Conservation (phyloP, 2,797 vertebrate species). For the Melanotaenia nigrans region DNA sequence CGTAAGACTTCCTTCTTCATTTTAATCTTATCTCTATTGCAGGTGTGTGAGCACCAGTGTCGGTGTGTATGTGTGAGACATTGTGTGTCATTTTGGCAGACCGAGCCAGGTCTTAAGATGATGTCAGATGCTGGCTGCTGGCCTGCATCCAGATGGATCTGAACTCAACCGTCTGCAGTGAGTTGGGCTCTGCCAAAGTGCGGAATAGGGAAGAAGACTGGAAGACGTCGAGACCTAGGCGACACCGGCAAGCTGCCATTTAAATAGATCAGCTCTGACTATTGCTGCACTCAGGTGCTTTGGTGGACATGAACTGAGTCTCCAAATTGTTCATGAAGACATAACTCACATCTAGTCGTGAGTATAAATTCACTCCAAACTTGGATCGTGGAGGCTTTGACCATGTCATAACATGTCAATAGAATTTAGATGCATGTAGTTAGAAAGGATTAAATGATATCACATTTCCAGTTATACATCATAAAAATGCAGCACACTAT, state of each 20-base stretch:
- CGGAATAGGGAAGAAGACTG: constrained; percentile 21
- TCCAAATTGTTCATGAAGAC: constrained; percentile 22
- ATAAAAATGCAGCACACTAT: not conserved
- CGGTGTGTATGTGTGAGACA: constrained; percentile 21
- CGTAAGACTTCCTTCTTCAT: constrained; percentile 40
- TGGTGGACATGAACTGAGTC: constrained; percentile 9
- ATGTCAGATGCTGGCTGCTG: constrained; percentile 60
- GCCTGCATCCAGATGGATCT: constrained; percentile 58
- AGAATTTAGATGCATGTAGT: not conserved
- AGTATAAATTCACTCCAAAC: not conserved
- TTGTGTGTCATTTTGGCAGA: constrained; percentile 41
- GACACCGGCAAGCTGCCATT: constrained; percentile 33
- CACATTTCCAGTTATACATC: not conserved
- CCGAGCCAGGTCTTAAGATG: constrained; percentile 59
- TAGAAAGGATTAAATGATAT: not conserved
- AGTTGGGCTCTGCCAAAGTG: constrained; percentile 38
- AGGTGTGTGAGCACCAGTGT: constrained; percentile 30
- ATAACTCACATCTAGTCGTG: not conserved
- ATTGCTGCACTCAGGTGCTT: not conserved
- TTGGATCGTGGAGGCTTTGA: not conserved
- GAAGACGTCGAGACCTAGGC: constrained; percentile 29
- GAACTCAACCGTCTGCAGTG: constrained; percentile 47
- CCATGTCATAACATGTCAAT: not conserved
- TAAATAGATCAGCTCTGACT: constrained; percentile 57
- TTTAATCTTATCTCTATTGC: constrained; percentile 29